phyloP scores from a whole-genome alignment of 2,797 vertebrate species.

The Gymnopithys bicolor region DNA sequence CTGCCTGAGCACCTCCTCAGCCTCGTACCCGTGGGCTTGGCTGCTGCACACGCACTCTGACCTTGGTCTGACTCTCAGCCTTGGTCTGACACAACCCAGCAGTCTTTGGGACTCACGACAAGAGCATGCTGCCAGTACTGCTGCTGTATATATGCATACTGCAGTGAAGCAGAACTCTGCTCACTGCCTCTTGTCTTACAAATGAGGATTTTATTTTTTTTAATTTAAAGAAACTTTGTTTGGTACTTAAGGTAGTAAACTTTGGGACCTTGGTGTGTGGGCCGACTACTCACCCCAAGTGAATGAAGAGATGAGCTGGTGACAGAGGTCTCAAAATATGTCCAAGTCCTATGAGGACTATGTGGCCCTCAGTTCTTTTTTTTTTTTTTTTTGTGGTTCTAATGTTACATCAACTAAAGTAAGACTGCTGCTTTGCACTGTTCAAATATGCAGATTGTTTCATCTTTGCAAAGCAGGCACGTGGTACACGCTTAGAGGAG shows the following conservation, averaged over 20 bases:
- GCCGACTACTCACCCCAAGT: not conserved
- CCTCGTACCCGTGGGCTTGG: not conserved
- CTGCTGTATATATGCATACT: rapidly evolving
- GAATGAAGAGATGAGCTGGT: not conserved
- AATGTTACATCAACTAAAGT: not conserved
- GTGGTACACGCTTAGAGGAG: rapidly evolving
- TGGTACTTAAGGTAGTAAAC: not conserved
- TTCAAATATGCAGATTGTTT: not conserved
- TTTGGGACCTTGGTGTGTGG: not conserved
- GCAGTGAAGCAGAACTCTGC: not conserved
- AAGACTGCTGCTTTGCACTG: not conserved
- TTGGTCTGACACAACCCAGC: not conserved
- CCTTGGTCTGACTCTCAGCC: rapidly evolving
- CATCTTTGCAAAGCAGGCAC: not conserved
- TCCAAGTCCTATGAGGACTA: rapidly evolving
- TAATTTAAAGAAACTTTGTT: not conserved
- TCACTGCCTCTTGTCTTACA: not conserved
- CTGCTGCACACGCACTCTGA: rapidly evolving
- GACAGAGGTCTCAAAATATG: not conserved
- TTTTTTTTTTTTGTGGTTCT: not conserved
- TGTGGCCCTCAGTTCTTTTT: rapidly evolving
- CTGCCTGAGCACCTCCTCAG: rapidly evolving
- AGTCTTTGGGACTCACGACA: rapidly evolving
- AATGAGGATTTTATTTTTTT: not conserved
- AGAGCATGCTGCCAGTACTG: rapidly evolving